A percentile compares a stretch with the other conserved stretches of the same genome.
phyloP scores from a whole-genome alignment of 2,888 invertebrate species.

The Copidosoma aretas region DNA sequence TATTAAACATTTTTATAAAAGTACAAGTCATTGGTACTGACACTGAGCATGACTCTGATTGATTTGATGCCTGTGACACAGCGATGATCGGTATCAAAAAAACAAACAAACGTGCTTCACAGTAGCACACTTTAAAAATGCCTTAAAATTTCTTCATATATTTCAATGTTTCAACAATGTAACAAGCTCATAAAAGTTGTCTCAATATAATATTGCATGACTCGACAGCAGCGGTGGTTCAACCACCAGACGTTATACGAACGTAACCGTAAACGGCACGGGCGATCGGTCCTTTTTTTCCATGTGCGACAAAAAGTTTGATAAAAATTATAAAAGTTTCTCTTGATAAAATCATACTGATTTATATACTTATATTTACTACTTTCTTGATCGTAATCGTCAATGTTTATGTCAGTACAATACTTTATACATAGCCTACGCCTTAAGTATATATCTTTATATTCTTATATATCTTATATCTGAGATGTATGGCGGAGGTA shows the following conservation, averaged over 20 bases:
- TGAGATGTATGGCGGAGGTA: slow-evolving; percentile 38
- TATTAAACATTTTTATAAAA: slow-evolving; percentile 29
- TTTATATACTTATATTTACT: slow-evolving; percentile 3
- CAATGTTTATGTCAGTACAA: slow-evolving; percentile 30
- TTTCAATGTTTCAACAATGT: neutral
- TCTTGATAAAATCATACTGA: too few species aligned
- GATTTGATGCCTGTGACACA: too few species aligned
- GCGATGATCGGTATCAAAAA: too few species aligned
- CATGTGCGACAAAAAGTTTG: too few species aligned
- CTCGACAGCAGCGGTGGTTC: slow-evolving; percentile 22
- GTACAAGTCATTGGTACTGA: slow-evolving; percentile 31
- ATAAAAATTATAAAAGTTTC: too few species aligned
- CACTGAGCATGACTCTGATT: slow-evolving; percentile 10
- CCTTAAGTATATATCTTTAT: slow-evolving; percentile 19
- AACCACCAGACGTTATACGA: slow-evolving; percentile 19
- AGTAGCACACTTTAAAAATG: slow-evolving; percentile 15
- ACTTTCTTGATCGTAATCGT: slow-evolving; percentile 11
- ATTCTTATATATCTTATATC: slow-evolving; percentile 26
- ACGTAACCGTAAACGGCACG: slow-evolving; percentile 7
- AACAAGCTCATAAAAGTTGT: slow-evolving; percentile 28
- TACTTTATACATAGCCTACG: slow-evolving; percentile 25
- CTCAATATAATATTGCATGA: neutral
- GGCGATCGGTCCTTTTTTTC: too few species aligned
- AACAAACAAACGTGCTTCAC: slow-evolving; percentile 2
- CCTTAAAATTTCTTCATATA: slow-evolving; percentile 10